phyloP scores from a whole-genome alignment of 2,113 vertebrate species.

The Myotis davidii region DNA sequence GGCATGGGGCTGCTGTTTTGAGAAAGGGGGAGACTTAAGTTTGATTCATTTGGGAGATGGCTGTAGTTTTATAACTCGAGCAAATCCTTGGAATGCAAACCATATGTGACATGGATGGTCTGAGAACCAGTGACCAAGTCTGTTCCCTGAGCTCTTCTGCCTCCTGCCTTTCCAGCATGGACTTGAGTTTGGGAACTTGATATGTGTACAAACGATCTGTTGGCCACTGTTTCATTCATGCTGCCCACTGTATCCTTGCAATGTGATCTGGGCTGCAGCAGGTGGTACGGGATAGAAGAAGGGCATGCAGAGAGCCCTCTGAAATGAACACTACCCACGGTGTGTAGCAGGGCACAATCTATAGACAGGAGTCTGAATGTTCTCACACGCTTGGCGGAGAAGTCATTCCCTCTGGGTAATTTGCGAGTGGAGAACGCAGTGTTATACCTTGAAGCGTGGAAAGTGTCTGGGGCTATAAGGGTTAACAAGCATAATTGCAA shows the following conservation, averaged over 20 bases:
- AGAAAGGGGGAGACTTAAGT: background rate
- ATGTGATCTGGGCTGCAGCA: slow-evolving; percentile 65
- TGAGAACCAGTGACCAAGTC: background rate
- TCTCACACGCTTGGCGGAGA: background rate
- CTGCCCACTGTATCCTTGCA: slow-evolving; percentile 63
- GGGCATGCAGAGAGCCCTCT: background rate
- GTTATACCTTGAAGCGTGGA: background rate
- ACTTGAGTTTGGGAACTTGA: slow-evolving; percentile 61
- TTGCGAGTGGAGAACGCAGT: background rate
- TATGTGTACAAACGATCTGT: slow-evolving; percentile 51
- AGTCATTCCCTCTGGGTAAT: background rate
- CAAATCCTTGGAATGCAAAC: slow-evolving; percentile 26
- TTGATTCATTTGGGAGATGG: background rate
- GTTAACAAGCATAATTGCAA: slow-evolving; percentile 74
- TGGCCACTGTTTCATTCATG: slow-evolving; percentile 65
- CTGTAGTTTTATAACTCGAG: background rate
- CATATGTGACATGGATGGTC: background rate
- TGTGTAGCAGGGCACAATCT: background rate
- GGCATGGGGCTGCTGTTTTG: background rate
- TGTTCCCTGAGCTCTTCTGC: background rate
- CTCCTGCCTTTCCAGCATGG: background rate
- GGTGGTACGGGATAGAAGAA: slow-evolving; percentile 65
- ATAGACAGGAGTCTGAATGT: background rate
- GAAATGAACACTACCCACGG: slow-evolving; percentile 48
- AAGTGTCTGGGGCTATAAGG: slow-evolving; percentile 54